Conservation (phyloP, 2,888 invertebrate species). For the Phortica okadai region DNA sequence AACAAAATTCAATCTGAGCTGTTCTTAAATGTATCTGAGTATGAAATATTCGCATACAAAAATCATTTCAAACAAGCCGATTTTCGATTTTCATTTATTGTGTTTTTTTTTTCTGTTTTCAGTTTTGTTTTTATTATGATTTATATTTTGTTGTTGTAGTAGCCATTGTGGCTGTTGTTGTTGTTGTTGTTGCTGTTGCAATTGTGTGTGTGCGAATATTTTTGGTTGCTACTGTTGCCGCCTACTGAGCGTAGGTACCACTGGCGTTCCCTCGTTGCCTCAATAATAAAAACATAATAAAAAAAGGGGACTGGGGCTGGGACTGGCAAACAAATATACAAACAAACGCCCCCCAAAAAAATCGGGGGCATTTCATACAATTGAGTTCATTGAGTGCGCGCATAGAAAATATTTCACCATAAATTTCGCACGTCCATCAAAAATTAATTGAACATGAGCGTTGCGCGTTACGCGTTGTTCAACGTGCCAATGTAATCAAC, state of each 20-base stretch:
- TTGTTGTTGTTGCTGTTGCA: background rate
- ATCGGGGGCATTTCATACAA: constrained; percentile 3
- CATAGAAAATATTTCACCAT: constrained; percentile 71
- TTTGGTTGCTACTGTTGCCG: background rate
- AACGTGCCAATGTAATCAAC: constrained; percentile 48
- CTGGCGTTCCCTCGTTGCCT: no score
- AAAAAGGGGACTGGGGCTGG: no score
- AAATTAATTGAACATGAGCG: constrained; percentile 62
- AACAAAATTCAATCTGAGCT: no score
- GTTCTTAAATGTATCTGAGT: no score
- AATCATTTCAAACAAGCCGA: background rate
- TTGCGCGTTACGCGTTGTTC: constrained; percentile 35
- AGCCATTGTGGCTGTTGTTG: no score
- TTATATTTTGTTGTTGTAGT: no score
- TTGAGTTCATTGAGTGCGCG: constrained; percentile 61
- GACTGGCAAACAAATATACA: no score
- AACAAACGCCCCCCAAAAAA: no score
- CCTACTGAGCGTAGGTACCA: no score
- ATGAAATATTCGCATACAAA: no score
- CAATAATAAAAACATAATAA: no score
- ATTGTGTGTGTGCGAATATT: constrained; percentile 18
- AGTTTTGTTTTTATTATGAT: background rate
- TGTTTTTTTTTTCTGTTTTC: background rate
- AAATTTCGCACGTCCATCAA: constrained; percentile 72
- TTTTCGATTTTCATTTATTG: background rate